Base-by-base conservation (phyloP, 2,888 invertebrate genomes). In the Podotricha telesiphe region DNA sequence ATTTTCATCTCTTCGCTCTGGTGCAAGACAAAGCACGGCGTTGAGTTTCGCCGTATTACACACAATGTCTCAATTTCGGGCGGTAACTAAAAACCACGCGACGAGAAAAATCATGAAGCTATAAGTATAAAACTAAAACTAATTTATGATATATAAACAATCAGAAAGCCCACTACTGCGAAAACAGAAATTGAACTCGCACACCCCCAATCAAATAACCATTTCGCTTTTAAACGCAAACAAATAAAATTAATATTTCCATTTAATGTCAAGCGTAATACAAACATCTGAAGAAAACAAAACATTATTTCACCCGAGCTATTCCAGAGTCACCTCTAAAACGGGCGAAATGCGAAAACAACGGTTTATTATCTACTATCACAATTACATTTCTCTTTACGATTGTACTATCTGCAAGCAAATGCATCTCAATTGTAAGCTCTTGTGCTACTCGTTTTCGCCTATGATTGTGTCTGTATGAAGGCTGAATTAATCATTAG, bases 371-470 rank as follows among this genome's bases (percentile, higher is more conserved):
- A 74, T 74, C 74, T 72, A 72, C 73, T 75, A 76, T 75, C 75
- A 75, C 74, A 75, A 75, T 77, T 75, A 74, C 74, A 75, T 74
- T 74, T 74, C 73, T 74, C 75, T 77, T 75, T 75, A 77, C 76
- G 75, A 73, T 69, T 67, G 75, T 74, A 73, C 74, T 45, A 66
- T 71, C 68, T 47, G 42, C 50, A 45, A 48, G 28, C 45, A 42
- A 69, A 56, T 34, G 56, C 61, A 47, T 55, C 47, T 42, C 34
- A 56, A 65, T 34, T 37, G 37, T 53, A 28, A 40, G 17, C 22
- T n/a, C 3, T 37, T 34, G 19, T 37, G 13, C 10, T 51, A 45
- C 42, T 58, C 4, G n/a, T 20, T 59, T 11, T 22, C n/a, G 17
- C 11, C n/a, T 17, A 10, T n/a, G 22, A 11, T 10, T 45, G 11